Evolutionary conservation across 2,797 vertebrate genomes (phyloP).

Genomic region (Phalloptychus januarius): DNA sequence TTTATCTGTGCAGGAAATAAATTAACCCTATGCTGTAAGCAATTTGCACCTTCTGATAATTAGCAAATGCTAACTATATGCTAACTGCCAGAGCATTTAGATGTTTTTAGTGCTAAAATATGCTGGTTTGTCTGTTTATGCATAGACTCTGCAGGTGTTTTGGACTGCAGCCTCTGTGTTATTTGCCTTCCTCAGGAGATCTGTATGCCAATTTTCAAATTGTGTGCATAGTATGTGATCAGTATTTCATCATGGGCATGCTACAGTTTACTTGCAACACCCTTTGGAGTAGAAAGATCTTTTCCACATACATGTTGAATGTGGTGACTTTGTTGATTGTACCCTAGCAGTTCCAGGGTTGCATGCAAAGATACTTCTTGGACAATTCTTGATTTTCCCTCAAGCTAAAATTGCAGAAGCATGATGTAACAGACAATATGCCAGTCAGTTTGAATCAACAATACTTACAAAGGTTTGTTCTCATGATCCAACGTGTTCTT

Average conservation of each 20-base stretch:
- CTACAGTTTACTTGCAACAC: neutral
- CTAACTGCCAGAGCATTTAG: neutral
- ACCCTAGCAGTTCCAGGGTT: neutral
- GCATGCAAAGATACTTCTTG: neutral
- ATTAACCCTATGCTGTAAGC: too few species aligned
- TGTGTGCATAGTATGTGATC: neutral
- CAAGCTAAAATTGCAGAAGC: neutral
- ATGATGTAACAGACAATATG: neutral
- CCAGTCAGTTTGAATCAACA: neutral
- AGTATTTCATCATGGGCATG: neutral
- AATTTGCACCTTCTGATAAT: neutral
- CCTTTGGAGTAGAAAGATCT: neutral
- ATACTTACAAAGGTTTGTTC: neutral
- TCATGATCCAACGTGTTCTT: neutral
- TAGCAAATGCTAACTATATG: neutral
- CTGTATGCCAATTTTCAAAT: neutral
- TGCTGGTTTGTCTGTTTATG: neutral
- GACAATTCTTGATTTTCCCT: neutral
- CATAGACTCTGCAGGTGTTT: neutral
- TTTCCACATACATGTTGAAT: neutral
- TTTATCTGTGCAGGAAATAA: slow-evolving; percentile 2
- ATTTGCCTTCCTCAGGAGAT: neutral
- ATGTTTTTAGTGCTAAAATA: neutral
- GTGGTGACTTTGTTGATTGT: neutral
- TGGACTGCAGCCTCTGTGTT: neutral